These are phyloP conservation scores for Melanogrammus aeglefinus DNA, from an alignment of 2,797 vertebrate genomes.

Conservation along the genomic window DNA sequence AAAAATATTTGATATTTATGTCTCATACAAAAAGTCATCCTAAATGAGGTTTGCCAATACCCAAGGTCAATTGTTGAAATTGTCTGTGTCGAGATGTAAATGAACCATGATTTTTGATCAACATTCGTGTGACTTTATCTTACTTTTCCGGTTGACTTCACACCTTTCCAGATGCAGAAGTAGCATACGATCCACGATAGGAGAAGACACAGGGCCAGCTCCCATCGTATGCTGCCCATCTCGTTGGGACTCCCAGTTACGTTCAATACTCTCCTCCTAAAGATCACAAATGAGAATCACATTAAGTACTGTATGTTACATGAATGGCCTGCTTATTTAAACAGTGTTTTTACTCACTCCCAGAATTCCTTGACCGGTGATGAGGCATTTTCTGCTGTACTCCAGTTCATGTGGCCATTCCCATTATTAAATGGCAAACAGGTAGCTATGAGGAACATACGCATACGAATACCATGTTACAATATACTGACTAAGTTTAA, in stretches of 20 bases:
- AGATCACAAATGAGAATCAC: conserved; percentile 21
- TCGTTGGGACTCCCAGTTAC: conserved; percentile 82
- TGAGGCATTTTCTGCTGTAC: conserved; percentile 63
- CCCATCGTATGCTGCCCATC: conserved; percentile 86
- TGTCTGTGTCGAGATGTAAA: no score
- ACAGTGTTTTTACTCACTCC: conserved; percentile 74
- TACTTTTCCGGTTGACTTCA: conserved; percentile 95
- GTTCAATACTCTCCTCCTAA: conserved; percentile 87
- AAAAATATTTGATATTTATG: no score
- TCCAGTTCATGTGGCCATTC: conserved; percentile 60
- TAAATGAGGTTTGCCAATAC: no score
- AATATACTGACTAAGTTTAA: no score
- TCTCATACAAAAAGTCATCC: no score
- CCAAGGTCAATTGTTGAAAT: no score
- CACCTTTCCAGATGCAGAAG: conserved; percentile 96
- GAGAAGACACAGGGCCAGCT: conserved; percentile 88
- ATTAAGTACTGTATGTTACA: neutral
- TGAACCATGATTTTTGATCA: no score
- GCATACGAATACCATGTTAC: neutral
- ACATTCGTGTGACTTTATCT: conserved; percentile 12
- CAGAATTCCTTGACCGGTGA: conserved; percentile 82
- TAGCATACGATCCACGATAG: conserved; percentile 93
- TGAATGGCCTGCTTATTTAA: neutral
- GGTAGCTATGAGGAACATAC: conserved; percentile 53
- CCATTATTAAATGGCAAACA: conserved; percentile 82